Conservation (phyloP, 2,888 invertebrate genomes). For the Diabrotica balteata region DNA sequence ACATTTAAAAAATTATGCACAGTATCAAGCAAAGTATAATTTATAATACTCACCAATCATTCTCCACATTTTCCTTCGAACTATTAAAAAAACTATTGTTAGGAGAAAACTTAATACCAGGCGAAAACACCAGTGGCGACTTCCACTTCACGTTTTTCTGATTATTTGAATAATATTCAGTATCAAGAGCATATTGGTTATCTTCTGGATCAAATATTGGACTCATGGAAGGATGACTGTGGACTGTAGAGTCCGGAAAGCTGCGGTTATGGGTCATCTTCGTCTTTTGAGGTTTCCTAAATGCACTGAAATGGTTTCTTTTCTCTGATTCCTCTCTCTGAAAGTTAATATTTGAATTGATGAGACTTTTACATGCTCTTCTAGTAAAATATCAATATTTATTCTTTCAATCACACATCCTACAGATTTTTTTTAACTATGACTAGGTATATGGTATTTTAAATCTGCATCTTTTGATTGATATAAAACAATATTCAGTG, state of each 20-base stretch:
- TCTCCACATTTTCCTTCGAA: no score
- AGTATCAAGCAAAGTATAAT: no score
- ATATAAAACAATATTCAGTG: no score
- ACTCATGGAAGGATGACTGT: constrained; percentile 4
- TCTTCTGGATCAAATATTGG: not conserved
- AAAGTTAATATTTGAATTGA: not conserved
- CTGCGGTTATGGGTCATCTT: constrained; percentile 11
- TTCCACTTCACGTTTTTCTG: constrained; percentile 51
- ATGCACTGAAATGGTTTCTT: constrained; percentile 1
- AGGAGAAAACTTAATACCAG: constrained; percentile 49
- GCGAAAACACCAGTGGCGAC: constrained; percentile 52
- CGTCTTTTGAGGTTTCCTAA: constrained; percentile 27
- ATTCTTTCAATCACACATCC: no score
- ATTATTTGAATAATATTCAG: constrained; percentile 3
- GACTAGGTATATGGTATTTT: no score
- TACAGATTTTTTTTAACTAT: no score
- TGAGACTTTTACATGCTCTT: no score
- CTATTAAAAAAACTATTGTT: constrained; percentile 23
- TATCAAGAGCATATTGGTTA: constrained; percentile 6
- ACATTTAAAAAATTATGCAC: no score
- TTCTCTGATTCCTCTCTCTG: constrained; percentile 19
- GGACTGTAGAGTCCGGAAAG: constrained; percentile 12
- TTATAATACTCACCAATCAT: no score
- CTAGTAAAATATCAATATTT: no score
- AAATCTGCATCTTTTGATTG: no score